Evolutionary conservation across 2,888 invertebrate genomes (phyloP).

Genomic region (Acleris laterana): DNA sequence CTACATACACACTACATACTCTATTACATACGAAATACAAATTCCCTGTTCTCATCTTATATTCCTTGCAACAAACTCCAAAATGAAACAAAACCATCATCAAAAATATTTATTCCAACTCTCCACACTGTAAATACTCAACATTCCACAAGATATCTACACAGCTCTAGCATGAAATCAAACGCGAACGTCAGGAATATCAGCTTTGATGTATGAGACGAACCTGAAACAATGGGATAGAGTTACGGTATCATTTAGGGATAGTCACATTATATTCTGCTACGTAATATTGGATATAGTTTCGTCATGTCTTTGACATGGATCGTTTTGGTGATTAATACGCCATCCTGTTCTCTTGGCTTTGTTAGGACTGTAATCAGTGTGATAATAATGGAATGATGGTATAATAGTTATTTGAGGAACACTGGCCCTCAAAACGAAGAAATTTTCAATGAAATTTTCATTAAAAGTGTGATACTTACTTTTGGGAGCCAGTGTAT

Average conservation of each 20-base stretch:
- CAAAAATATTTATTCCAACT: slow-evolving; percentile 25
- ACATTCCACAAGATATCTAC: slow-evolving; percentile 14
- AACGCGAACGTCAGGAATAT: slow-evolving; percentile 24
- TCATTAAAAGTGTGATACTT: too few species aligned
- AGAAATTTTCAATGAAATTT: too few species aligned
- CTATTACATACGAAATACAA: too few species aligned
- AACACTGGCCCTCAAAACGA: too few species aligned
- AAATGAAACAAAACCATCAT: slow-evolving; percentile 25
- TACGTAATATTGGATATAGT: neutral
- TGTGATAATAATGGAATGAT: too few species aligned
- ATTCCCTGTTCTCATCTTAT: too few species aligned
- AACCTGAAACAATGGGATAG: slow-evolving; percentile 39
- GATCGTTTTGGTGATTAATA: too few species aligned
- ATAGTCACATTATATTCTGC: slow-evolving; percentile 10
- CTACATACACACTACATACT: too few species aligned
- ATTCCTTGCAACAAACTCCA: neutral
- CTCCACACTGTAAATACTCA: slow-evolving; percentile 2
- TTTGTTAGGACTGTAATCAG: too few species aligned
- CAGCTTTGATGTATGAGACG: slow-evolving; percentile 33
- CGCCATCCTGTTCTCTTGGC: too few species aligned
- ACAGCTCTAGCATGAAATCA: slow-evolving; percentile 21
- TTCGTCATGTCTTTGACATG: neutral
- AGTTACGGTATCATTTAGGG: slow-evolving; percentile 18
- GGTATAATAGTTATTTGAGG: too few species aligned
- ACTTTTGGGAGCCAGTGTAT: too few species aligned